Percentiles rank a stretch among this genome's conserved stretches.
These are phyloP conservation scores for Philypnodon macrostomus DNA, from an alignment of 2,797 vertebrate species.

Conservation along the genomic window DNA sequence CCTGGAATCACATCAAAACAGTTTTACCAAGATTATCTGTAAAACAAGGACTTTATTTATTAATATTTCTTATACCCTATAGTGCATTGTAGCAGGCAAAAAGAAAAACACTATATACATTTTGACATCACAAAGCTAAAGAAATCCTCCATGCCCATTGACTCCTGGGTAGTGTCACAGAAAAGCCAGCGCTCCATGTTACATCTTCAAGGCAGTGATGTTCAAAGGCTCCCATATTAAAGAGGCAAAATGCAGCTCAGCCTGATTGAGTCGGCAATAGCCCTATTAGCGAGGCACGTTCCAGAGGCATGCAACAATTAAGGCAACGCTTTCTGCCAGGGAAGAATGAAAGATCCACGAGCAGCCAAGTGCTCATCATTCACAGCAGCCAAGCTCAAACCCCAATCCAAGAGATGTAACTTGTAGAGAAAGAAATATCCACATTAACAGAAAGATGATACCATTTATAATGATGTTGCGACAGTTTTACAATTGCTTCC, in stretches of 20 bases:
- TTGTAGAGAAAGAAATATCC: constrained; percentile 30
- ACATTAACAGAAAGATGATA: constrained; percentile 23
- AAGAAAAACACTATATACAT: no score
- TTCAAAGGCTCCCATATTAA: constrained; percentile 27
- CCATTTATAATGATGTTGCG: constrained; percentile 18
- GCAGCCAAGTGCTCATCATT: constrained; percentile 49
- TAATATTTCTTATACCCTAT: no score
- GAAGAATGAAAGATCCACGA: constrained; percentile 43
- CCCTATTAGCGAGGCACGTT: constrained; percentile 54
- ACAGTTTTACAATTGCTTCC: constrained; percentile 24
- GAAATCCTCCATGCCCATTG: no score
- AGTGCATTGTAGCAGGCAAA: constrained; percentile 11
- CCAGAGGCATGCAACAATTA: constrained; percentile 61
- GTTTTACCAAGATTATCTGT: no score
- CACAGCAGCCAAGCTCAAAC: constrained; percentile 46
- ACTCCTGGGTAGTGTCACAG: no score
- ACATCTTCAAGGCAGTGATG: constrained; percentile 47
- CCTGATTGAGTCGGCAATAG: constrained; percentile 46
- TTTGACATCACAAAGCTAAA: no score
- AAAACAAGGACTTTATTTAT: no score
- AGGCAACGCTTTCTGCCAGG: constrained; percentile 46
- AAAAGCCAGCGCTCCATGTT: constrained; percentile 33
- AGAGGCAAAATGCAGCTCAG: constrained; percentile 24
- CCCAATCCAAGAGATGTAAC: constrained; percentile 39
- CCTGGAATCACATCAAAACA: constrained; percentile 37